Base-by-base conservation (phyloP, 2,797 vertebrate species). In the Argyrosomus regius region DNA sequence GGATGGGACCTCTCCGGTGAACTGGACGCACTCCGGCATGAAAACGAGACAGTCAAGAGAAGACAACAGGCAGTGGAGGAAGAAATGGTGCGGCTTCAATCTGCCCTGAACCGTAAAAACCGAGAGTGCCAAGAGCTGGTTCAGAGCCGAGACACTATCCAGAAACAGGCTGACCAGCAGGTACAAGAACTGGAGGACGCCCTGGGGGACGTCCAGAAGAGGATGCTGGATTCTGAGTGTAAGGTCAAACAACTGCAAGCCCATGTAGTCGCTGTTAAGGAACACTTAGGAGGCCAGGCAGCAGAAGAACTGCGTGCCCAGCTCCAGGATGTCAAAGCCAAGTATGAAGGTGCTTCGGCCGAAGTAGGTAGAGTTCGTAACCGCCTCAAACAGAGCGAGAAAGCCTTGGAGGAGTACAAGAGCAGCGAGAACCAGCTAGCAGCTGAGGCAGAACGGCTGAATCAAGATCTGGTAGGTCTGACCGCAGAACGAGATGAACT, bases 201-300 rank as follows among this genome's bases (percentile, higher is more conserved):
- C 0, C 67, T 99, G 41, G 96, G 96, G 18, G 98, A 99, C 0
- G 98, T 99, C 16, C 98, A 99, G 95, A 98, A 97, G 90, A 95
- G 98, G 49, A 99, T 99, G 98, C 94, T 98, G 12, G 98, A 99
- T 53, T 99, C 98, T 0, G 98, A 99, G 89, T 95, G 96, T 63
- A 99, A 99, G 78, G 97, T 99, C 22, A 99, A 99, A 79, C 98
- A 98, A 88, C 97, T 99, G 92, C 98, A 99, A 89, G 95, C 96
- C 3, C 98, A 99, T 46, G 98, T 99, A 18, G 96, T 98, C 0
- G 97, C 97, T 0, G 96, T 99, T 4, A 99, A 99, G 72, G 98
- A 98, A 20, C 98, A 98, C 85, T 87, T 99, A 6, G 95, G 78
- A 86, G 90, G 91, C 41, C 96, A 96, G 57, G 69, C 77, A 0